Evolutionary conservation across 2,888 invertebrate species (phyloP).

Genomic region (Drosophila planitibia): DNA sequence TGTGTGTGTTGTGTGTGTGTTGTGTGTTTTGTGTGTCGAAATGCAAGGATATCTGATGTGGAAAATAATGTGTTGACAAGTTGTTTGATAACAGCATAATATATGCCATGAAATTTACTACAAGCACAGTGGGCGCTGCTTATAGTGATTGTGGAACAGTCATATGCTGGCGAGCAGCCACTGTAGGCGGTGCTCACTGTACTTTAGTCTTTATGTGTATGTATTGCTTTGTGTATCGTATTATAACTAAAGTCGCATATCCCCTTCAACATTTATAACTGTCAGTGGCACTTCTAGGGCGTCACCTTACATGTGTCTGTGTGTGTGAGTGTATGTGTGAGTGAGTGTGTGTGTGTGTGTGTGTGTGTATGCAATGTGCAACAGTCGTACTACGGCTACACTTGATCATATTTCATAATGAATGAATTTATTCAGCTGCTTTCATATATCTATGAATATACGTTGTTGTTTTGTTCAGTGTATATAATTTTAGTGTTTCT

Average conservation of each 20-base stretch:
- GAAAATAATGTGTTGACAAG: constrained; percentile 15
- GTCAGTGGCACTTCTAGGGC: constrained; percentile 37
- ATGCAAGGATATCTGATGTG: constrained; percentile 10
- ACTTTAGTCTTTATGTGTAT: not conserved
- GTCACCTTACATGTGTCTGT: constrained; percentile 1
- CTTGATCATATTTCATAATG: constrained; percentile 68
- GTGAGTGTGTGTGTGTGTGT: constrained; percentile 20
- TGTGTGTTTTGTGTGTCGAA: constrained; percentile 1
- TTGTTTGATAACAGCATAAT: constrained; percentile 19
- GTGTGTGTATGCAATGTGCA: constrained; percentile 62
- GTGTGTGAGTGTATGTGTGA: constrained; percentile 17
- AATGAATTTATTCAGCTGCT: constrained; percentile 51
- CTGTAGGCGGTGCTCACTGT: constrained; percentile 27
- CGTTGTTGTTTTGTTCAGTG: constrained; percentile 22
- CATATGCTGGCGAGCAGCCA: not conserved
- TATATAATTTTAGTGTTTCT: constrained; percentile 47
- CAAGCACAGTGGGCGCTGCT: constrained; percentile 20
- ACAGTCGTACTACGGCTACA: constrained; percentile 65
- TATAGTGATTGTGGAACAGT: not conserved
- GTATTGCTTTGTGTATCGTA: constrained; percentile 19
- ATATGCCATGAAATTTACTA: constrained; percentile 1
- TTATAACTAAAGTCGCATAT: constrained; percentile 21
- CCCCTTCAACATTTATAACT: constrained; percentile 52
- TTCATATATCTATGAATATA: constrained; percentile 29
- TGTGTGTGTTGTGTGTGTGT: constrained; percentile 1